A percentile compares a stretch with the other conserved stretches of the same genome.
Conservation (phyloP, 1,140 invertebrate species). For the Microvelia longipes region DNA sequence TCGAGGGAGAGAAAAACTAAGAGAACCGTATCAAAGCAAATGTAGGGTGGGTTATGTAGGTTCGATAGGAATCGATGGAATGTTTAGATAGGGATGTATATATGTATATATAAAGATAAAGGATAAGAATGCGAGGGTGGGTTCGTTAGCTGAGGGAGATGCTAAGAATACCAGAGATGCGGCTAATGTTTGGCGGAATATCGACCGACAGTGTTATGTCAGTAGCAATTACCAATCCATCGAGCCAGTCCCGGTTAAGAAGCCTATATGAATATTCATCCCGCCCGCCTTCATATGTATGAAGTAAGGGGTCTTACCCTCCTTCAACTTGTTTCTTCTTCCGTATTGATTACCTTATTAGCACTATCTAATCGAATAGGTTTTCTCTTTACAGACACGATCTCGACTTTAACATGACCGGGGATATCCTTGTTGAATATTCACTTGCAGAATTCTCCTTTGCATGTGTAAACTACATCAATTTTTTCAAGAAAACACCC, state of each 20-base stretch:
- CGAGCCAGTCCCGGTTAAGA: conserved; percentile 14
- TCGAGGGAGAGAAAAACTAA: too few relatives aligned
- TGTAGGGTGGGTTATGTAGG: conserved; percentile 4
- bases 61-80: conserved; percentile 6
- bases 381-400: too few relatives aligned
- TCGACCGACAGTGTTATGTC: conserved; percentile 12
- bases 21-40: neutral
- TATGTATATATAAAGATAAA: neutral
- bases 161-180: neutral
- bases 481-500: too few relatives aligned
- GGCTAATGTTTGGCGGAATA: neutral
- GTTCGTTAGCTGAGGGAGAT: neutral
- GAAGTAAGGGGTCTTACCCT: neutral
- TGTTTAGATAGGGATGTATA: neutral
- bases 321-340: neutral
- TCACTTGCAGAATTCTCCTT: too few relatives aligned
- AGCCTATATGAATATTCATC: conserved; percentile 18
- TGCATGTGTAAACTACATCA: too few relatives aligned
- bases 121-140: neutral
- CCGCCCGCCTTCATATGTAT: neutral
- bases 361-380: neutral
- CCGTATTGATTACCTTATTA: conserved; percentile 6
- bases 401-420: too few relatives aligned
- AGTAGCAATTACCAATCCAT: conserved; percentile 18
- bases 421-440: too few relatives aligned